phyloP scores from a whole-genome alignment of 2,113 vertebrate species.

The Pogona vitticeps region DNA sequence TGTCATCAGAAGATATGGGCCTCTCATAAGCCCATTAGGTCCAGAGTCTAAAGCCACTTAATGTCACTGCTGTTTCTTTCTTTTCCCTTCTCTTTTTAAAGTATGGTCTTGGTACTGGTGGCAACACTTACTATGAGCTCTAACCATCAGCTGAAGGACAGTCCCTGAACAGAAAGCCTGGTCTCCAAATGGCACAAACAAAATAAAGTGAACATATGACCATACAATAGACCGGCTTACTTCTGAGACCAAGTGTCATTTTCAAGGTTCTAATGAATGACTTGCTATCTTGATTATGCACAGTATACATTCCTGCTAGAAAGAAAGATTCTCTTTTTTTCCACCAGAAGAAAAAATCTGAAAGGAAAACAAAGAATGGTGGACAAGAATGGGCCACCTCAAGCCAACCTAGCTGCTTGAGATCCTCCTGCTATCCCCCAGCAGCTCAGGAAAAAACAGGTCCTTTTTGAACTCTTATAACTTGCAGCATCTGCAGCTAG shows the following conservation, averaged over 20 bases:
- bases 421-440: too few relatives aligned
- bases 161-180: neutral
- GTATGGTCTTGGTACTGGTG: too few relatives aligned
- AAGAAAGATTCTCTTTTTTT: neutral
- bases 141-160: neutral
- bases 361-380: neutral
- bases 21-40: neutral
- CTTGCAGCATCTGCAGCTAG: too few relatives aligned
- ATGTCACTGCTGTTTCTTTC: neutral
- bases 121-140: neutral
- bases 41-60: too few relatives aligned
- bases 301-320: neutral
- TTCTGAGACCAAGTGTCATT: neutral
- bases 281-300: neutral
- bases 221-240: neutral
- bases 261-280: neutral
- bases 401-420: too few relatives aligned
- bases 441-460: too few relatives aligned
- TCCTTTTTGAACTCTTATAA: too few relatives aligned
- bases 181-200: neutral
- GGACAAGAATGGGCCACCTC: neutral
- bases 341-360: neutral
- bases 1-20: neutral
- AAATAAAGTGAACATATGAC: neutral
- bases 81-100: neutral